phyloP scores from a whole-genome alignment of 2,113 vertebrate species.

The Scatophagus argus region DNA sequence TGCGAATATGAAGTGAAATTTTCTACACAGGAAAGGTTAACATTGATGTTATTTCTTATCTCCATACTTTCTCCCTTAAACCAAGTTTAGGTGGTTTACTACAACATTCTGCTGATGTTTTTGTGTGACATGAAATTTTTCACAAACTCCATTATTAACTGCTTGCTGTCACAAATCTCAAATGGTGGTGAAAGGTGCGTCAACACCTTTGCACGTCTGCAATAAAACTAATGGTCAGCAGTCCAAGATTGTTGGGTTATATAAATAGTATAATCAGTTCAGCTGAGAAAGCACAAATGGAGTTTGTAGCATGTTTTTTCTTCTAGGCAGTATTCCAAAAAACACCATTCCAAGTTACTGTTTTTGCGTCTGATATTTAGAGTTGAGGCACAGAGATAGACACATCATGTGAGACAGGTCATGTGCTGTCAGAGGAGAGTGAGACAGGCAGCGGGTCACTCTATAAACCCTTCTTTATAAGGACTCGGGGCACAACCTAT shows the following conservation, averaged over 20 bases:
- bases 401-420: constrained; percentile 45
- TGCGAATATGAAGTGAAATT: background rate
- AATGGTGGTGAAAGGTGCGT: constrained; percentile 4
- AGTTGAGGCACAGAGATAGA: constrained; percentile 30
- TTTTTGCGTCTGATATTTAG: constrained; percentile 25
- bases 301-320: background rate
- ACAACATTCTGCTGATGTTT: background rate
- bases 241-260: background rate
- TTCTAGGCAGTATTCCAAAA: background rate
- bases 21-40: background rate
- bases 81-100: background rate
- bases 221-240: background rate
- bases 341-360: background rate
- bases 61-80: background rate
- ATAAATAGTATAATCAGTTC: background rate
- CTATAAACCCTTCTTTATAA: constrained; percentile 79
- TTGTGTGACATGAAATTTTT: background rate
- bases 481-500: constrained; percentile 65
- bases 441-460: constrained; percentile 62
- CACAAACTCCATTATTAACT: constrained; percentile 2
- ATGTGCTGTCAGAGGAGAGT: constrained; percentile 50
- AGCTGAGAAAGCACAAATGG: background rate
- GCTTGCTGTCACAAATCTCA: constrained; percentile 13
- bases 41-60: background rate
- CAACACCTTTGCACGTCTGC: background rate